These are phyloP conservation scores for Drosophila melanica DNA, from an alignment of 1,140 invertebrate species.

Conservation along the genomic window DNA sequence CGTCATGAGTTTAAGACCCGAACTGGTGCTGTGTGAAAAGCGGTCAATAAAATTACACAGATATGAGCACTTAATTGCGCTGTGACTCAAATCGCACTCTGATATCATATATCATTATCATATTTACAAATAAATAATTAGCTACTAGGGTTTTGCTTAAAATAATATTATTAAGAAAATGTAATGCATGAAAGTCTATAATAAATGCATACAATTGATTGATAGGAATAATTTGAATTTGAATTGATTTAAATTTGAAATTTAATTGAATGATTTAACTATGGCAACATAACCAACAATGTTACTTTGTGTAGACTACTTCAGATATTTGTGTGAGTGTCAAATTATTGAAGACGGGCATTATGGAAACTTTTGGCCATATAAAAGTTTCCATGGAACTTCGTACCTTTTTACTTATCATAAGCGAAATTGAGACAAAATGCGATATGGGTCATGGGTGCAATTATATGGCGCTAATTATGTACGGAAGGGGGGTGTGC, in stretches of 20 bases:
- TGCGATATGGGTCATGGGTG: neutral
- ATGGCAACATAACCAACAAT: no score
- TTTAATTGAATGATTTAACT: no score
- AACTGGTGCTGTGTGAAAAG: conserved; percentile 4
- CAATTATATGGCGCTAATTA: neutral
- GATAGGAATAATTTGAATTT: no score
- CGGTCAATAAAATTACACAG: conserved; percentile 2
- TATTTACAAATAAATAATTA: conserved; percentile 10
- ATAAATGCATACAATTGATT: no score
- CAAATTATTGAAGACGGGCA: no score
- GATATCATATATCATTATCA: conserved; percentile 28
- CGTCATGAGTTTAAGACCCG: neutral
- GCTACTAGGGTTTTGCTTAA: neutral
- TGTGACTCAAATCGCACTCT: conserved; percentile 28
- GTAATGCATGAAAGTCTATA: no score
- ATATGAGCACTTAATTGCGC: conserved; percentile 8
- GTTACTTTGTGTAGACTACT: no score
- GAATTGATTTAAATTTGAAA: no score
- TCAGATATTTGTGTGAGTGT: no score
- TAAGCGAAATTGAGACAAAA: conserved; percentile 2
- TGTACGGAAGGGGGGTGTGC: neutral
- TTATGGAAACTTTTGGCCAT: neutral
- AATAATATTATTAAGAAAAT: no score
- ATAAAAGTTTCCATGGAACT: conserved; percentile 2
- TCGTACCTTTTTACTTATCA: neutral